Evolutionary conservation across 2,797 vertebrate species (phyloP).

Genomic region (Odontamblyopus rebecca): DNA sequence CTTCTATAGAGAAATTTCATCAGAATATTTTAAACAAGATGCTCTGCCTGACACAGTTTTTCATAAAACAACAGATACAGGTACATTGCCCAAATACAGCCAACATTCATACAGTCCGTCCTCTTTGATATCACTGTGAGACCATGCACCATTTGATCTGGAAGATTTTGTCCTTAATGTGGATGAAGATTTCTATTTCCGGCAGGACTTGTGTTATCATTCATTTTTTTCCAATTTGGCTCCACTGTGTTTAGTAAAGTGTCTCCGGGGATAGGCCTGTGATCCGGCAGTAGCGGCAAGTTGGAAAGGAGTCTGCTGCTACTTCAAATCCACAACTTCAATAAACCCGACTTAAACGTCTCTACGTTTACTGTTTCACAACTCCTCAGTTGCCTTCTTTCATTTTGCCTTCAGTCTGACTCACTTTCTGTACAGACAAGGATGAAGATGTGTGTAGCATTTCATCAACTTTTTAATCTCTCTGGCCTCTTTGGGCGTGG

Average conservation of each 20-base stretch:
- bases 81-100: too few relatives aligned
- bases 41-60: too few relatives aligned
- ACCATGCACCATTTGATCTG: constrained; percentile 21
- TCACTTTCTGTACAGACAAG: constrained; percentile 34
- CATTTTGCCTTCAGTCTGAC: constrained; percentile 5
- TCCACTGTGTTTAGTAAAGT: constrained; percentile 56
- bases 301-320: constrained; percentile 55
- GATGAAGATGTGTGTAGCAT: constrained; percentile 20
- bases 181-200: constrained; percentile 29
- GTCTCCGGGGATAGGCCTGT: constrained; percentile 58
- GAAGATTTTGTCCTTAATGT: constrained; percentile 13
- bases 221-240: constrained; percentile 50
- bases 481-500: constrained; percentile 24
- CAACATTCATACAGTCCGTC: neutral
- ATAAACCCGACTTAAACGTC: constrained; percentile 59
- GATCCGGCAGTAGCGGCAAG: constrained; percentile 56
- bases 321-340: constrained; percentile 63
- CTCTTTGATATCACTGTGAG: neutral
- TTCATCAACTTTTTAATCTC: constrained; percentile 39
- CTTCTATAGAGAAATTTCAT: too few relatives aligned
- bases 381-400: constrained; percentile 28
- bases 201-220: constrained; percentile 42
- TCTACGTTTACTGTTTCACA: constrained; percentile 57
- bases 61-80: too few relatives aligned
- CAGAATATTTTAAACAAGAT: too few relatives aligned